Conservation (phyloP, 2,888 invertebrate genomes). For the Drosophila pseudotalamancana region DNA sequence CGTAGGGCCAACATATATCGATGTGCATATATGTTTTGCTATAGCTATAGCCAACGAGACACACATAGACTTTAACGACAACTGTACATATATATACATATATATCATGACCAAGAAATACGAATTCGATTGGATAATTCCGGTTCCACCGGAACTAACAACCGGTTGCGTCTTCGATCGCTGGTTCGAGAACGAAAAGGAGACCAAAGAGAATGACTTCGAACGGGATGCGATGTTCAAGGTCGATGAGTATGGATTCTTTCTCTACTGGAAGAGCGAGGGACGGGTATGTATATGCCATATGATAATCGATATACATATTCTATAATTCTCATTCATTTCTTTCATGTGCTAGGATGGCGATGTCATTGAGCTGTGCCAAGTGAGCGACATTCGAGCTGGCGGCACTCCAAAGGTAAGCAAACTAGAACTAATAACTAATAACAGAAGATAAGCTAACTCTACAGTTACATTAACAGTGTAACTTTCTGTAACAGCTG, state of each 20-base stretch:
- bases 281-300: conserved; percentile 88
- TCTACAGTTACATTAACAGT: background rate
- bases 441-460: background rate
- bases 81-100: too few species aligned
- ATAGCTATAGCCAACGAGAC: conserved; percentile 32
- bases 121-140: conserved; percentile 99
- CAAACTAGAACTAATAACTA: conserved; percentile 11
- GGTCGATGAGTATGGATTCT: conserved; percentile 99
- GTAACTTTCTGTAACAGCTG: too few species aligned
- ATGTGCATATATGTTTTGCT: conserved; percentile 38
- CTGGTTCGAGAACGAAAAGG: conserved; percentile 97
- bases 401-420: conserved; percentile 96
- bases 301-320: background rate
- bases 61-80: conserved; percentile 30
- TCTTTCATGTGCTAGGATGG: conserved; percentile 90
- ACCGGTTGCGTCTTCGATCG: conserved; percentile 96
- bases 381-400: conserved; percentile 98
- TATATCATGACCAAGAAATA: conserved; percentile 97
- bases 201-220: conserved; percentile 90
- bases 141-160: conserved; percentile 92
- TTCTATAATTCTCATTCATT: background rate
- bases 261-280: conserved; percentile 99
- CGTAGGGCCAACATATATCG: conserved; percentile 5
- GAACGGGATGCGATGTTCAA: conserved; percentile 95
- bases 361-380: conserved; percentile 98